Conservation (phyloP, 2,113 vertebrate species). For the Neodontobutis hainanensis region DNA sequence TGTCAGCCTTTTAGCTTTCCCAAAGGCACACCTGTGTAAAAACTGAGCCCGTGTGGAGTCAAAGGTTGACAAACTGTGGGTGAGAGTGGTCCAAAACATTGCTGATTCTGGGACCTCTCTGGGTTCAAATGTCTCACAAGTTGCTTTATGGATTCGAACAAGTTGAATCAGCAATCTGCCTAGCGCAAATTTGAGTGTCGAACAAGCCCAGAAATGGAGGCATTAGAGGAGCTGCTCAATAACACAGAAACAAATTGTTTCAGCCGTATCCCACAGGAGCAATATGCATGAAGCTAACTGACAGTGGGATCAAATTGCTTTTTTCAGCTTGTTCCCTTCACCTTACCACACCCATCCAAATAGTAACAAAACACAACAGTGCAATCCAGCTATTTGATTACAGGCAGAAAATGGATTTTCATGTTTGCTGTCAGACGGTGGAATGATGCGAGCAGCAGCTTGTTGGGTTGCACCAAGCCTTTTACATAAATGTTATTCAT, state of each 20-base stretch:
- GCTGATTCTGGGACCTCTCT: conserved; percentile 27
- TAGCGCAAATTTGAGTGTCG: conserved; percentile 36
- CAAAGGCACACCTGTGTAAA: background rate
- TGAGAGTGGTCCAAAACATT: conserved; percentile 22
- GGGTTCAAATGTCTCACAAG: conserved; percentile 11
- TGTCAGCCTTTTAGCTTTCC: conserved; percentile 2
- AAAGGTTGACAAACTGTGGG: conserved; percentile 3
- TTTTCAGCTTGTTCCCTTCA: conserved; percentile 51
- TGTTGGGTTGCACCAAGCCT: conserved; percentile 35
- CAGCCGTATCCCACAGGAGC: conserved; percentile 47
- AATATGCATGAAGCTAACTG: conserved; percentile 52
- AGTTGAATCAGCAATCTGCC: conserved; percentile 34
- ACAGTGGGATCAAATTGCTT: conserved; percentile 54
- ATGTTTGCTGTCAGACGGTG: conserved; percentile 41
- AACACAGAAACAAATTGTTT: conserved; percentile 59
- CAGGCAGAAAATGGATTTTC: conserved; percentile 41
- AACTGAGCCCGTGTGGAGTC: background rate
- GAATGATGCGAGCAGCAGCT: conserved; percentile 12
- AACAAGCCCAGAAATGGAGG: conserved; percentile 42
- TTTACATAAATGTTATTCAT: conserved; percentile 49
- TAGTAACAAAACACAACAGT: conserved; percentile 26
- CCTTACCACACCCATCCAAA: conserved; percentile 36
- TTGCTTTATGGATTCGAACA: conserved; percentile 38
- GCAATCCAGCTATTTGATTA: conserved; percentile 52
- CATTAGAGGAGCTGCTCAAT: conserved; percentile 39